Evolutionary conservation across 2,888 invertebrate species (phyloP), one percentile per base, ranked within the genome.

Genomic region (Bellardia pandia): DNA sequence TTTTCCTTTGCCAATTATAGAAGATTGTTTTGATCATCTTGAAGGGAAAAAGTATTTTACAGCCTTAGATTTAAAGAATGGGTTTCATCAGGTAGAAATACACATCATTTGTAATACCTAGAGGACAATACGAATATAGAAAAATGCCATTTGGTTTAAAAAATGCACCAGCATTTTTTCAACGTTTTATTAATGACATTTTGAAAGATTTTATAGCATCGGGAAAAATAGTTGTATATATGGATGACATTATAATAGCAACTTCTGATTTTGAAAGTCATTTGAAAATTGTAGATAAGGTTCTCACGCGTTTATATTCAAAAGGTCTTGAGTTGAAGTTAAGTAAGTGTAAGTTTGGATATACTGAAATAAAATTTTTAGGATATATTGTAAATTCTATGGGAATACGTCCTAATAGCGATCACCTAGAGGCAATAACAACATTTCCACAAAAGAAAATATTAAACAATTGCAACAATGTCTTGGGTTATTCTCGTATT

Each of bases 231-330:
- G 68, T 79, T 2, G n/a, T 85, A 48, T 88, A 78, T 64, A 64
- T 88, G 30, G 85, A 85, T 71, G 85, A 82, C n/a, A 85, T 85
- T 30, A 66, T 37, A 30, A 81, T 85, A 64, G 85, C 78, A 7
- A 79, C 76, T 9, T 64, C 64, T 3, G 81, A 74, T 42, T 78
- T 88, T 53, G 58, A 81, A 66, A 37, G 48, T 51, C 81, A 82
- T 30, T 40, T 82, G 3, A 45, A 85, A 33, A 60, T 48, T 13
- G 30, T 79, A 13, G 45, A 13, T 23, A 71, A 75, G 14, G 88
- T 85, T 45, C 66, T 85, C 13, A 16, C 42, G 13, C 23, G 76
- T 9, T 53, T 87, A 9, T 14, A 58, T 13, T 56, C 75, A 14
- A 64, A n/a, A 4, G 76, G 69, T 16, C 71, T 85, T 68, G 79